Base-by-base conservation (phyloP, 2,888 invertebrate genomes). In the Cabera pusaria region DNA sequence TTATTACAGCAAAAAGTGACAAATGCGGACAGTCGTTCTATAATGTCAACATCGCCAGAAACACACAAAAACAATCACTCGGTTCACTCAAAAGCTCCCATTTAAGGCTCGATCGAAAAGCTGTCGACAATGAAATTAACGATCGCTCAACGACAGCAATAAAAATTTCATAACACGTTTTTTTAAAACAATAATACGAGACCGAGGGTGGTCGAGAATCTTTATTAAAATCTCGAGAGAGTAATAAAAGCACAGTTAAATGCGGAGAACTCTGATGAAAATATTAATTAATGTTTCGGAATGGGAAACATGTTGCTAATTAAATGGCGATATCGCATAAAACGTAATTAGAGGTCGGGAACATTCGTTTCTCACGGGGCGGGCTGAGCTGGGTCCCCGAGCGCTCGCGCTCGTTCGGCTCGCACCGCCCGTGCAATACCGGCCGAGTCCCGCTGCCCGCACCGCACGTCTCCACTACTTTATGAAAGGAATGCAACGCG, bases 291-390 rank as follows among this genome's bases (percentile, higher is more conserved):
- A 85, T 84, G 85, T 85, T 82, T 79, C 75, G 81, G 79, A 85
- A 87, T 86, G 83, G 79, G 76, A 82, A 86, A 85, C 85, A 84
- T 82, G 83, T 86, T 83, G 85, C 87, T 87, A 87, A 87, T 87
- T 85, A 87, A 87, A 87, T 82, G 87, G 81, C 86, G 82, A 87
- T 87, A 86, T 85, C 81, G 83, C 78, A 85, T 86, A 83, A 85
- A 83, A 79, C 81, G 82, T 86, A 87, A 87, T 87, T 87, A 87
- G 85, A 85, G 87, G 80, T 67, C 74, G 76, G 76, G 75, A 75
- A 71, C 80, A 75, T 83, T 80, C 70, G 77, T 81, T 83, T 86
- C 86, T 85, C 87, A 81, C 83, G 82, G 75, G 70, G 65, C 71
- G 75, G 52, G 35, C 33, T 11, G 25, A 37, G 33, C 14, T 63